Evolutionary conservation across 2,113 vertebrate genomes (phyloP), one percentile per base, ranked within the genome.

Genomic region (Labrus mixtus): DNA sequence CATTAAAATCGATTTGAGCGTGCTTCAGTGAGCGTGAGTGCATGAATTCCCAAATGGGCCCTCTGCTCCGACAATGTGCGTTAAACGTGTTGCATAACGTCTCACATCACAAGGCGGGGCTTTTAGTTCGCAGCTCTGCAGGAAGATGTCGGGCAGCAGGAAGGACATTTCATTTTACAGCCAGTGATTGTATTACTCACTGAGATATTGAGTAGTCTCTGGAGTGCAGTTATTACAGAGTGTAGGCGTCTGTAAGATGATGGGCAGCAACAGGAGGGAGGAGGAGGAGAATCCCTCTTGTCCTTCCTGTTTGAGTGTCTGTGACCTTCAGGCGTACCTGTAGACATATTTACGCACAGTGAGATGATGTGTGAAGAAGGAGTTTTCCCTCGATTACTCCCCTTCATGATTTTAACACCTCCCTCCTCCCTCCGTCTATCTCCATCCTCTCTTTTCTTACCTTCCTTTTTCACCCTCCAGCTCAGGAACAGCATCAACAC

Each of bases 291-390:
- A 56, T 37, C 60, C 23, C 22, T 22, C 53, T 19, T 6, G 56
- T 60, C 36, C 67, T 67, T 58, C 45, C 67, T 62, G 72, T 59
- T 55, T 23, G 58, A 61, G 29, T 43, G 12, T 43, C 12, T 46
- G 33, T 73, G 84, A 83, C 82, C 84, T 87, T 85, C 72, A 78
- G 46, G 16, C 8, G 3, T 3, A 78, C 16, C 62, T 69, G 60
- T 41, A 20, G 19, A 48, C 43, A 19, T 68, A 57, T 43, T 46
- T 16, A 46, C 45, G 15, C 41, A 61, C 25, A 37, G 46, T 33
- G 16, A 69, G 66, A 39, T 43, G 68, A 72, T 41, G 29, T 75
- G 50, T 59, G 61, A 78, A 51, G 61, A 78, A 51, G 50, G 25
- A 50, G 60, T 10, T 55, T 50, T 51, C 57, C 53, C 9, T 46